Conservation (phyloP, 2,888 invertebrate genomes). For the Andrena chrysosceles region DNA sequence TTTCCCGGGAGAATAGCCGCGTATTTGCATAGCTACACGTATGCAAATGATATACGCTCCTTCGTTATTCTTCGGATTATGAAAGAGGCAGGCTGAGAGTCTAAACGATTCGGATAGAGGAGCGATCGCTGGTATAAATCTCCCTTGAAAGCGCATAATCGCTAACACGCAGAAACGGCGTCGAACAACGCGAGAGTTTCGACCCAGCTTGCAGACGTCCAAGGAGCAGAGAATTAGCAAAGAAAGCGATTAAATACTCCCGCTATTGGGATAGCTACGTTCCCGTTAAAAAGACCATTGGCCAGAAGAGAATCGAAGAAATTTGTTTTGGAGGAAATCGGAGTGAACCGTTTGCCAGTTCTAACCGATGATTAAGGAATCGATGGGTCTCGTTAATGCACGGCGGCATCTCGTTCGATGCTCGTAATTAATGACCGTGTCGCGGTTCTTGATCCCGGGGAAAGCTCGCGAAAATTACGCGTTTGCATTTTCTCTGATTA, state of each 20-base stretch:
- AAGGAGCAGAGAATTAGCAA: not conserved
- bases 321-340: not conserved
- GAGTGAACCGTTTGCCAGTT: not conserved
- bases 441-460: constrained; percentile 1
- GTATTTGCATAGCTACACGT: constrained; percentile 49
- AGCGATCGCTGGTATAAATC: constrained; percentile 58
- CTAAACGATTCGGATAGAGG: constrained; percentile 36
- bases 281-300: constrained; percentile 28
- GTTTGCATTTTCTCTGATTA: constrained; percentile 54
- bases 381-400: not conserved
- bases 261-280: constrained; percentile 25
- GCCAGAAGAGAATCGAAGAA: not conserved
- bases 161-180: not conserved
- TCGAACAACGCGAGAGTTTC: not conserved
- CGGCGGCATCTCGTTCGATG: not conserved
- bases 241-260: constrained; percentile 44
- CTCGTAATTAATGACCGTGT: constrained; percentile 36
- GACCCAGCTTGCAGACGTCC: no score
- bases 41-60: constrained; percentile 50
- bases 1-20: constrained; percentile 39
- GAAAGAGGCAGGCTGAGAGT: constrained; percentile 8
- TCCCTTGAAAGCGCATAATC: constrained; percentile 36
- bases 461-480: constrained; percentile 32
- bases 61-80: constrained; percentile 62
- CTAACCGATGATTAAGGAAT: not conserved